Base-by-base conservation (phyloP, 2,113 vertebrate genomes). In the Rattus rattus region DNA sequence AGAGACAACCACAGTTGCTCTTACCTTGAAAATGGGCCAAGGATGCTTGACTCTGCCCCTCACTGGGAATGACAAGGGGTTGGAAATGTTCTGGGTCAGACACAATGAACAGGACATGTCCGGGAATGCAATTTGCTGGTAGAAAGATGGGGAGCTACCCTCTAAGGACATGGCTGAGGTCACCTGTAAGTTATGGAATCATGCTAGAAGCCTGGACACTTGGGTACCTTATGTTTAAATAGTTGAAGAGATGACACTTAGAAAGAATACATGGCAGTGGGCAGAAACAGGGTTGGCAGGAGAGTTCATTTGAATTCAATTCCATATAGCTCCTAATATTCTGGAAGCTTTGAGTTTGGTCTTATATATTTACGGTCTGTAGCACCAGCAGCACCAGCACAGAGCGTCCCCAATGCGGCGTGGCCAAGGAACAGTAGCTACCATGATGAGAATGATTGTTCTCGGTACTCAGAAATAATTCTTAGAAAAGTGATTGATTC, bases 81-180 rank as follows among this genome's bases (percentile, higher is more conserved):
- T 12, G 20, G 12, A 36, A 19, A 8, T 28, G 9, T 81, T 54
- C 75, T 88, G 17, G 22, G 16, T 49, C n/a, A 81, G 56, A 85
- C 14, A 2, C 1, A 2, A 24, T 0, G 3, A 39, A 65, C 10
- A 19, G 36, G 39, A 54, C 49, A 56, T 16, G 52, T 11, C 30
- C 63, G 88, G 16, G 26, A 6, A 1, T 14, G 33, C 2, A 5
- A 5, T 52, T 17, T 75, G 20, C 54, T 87, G 85, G 33, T 9
- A 26, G 81, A 49, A 26, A 94, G 88, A 47, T 5, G 5, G 7
- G 17, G 81, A 67, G 4, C 59, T n/a, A 2, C 2, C 12, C 17
- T 13, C 52, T 2, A 9, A 2, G 54, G 52, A 67, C 33, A 39
- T 1, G 19, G 9, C n/a, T 54, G 47, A 22, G 7, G 7, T 54